phyloP scores from a whole-genome alignment of 2,113 vertebrate genomes.

The Perccottus glenii region DNA sequence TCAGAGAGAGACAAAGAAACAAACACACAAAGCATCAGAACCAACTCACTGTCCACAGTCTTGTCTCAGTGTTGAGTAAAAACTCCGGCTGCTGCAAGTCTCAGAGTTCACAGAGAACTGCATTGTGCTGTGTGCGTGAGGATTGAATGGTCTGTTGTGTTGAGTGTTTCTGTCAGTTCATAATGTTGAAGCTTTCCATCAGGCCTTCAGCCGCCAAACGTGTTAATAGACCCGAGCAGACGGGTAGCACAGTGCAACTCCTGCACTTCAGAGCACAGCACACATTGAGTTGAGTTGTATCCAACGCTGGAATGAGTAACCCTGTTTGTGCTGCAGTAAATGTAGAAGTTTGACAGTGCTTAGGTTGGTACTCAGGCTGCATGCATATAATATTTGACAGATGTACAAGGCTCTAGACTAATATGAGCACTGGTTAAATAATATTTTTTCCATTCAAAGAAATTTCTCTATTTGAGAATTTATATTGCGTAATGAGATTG shows the following conservation, averaged over 20 bases:
- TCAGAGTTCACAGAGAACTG: slow-evolving; percentile 40
- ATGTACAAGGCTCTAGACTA: too few species aligned
- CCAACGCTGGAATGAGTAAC: not conserved
- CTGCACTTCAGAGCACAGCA: slow-evolving; percentile 1
- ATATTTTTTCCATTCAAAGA: too few species aligned
- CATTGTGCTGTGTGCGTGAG: slow-evolving; percentile 53
- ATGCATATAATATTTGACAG: not conserved
- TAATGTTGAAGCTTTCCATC: slow-evolving; percentile 50
- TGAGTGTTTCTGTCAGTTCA: slow-evolving; percentile 18
- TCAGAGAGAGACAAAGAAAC: slow-evolving; percentile 22
- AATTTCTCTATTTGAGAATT: too few species aligned
- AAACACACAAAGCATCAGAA: slow-evolving; percentile 13
- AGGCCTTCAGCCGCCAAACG: slow-evolving; percentile 42
- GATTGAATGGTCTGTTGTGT: slow-evolving; percentile 70
- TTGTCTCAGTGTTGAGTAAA: slow-evolving; percentile 32
- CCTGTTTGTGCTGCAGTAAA: not conserved
- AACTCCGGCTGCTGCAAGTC: slow-evolving; percentile 18
- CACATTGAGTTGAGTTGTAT: slow-evolving; percentile 25
- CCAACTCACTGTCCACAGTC: slow-evolving; percentile 9
- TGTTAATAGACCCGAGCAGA: slow-evolving; percentile 49
- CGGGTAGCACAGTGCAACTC: slow-evolving; percentile 22
- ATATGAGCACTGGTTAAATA: too few species aligned
- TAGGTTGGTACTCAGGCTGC: not conserved
- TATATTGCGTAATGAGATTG: not conserved
- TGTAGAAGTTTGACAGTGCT: not conserved